phyloP scores from a whole-genome alignment of 2,888 invertebrate genomes.

The Scaptomyza caliginosa region DNA sequence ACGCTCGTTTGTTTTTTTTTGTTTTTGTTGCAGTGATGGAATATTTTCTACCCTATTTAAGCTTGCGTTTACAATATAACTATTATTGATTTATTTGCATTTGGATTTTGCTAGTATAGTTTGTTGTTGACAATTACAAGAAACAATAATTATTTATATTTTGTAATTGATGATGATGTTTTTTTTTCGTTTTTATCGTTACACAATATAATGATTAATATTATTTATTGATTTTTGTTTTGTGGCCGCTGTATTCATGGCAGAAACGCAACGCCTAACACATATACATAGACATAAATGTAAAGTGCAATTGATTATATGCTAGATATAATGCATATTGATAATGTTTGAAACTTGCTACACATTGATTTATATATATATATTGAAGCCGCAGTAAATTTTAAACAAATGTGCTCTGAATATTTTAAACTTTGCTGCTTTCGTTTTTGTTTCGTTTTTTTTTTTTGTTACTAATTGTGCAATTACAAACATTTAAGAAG shows the following conservation, averaged over 20 bases:
- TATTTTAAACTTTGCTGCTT: conserved; percentile 42
- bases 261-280: conserved; percentile 77
- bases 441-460: conserved; percentile 18
- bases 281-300: conserved; percentile 79
- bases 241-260: conserved; percentile 70
- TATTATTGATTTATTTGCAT: conserved; percentile 13
- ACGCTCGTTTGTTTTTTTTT: conserved; percentile 12
- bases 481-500: conserved; percentile 59
- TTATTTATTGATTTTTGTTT: conserved; percentile 15
- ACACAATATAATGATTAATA: not conserved
- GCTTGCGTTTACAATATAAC: conserved; percentile 27
- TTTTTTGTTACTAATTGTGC: conserved; percentile 49
- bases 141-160: conserved; percentile 16
- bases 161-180: conserved; percentile 67
- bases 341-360: conserved; percentile 69
- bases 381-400: conserved; percentile 69
- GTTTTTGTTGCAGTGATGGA: conserved; percentile 31
- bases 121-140: conserved; percentile 26
- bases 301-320: conserved; percentile 61
- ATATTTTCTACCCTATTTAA: conserved; percentile 40
- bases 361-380: conserved; percentile 75
- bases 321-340: conserved; percentile 33
- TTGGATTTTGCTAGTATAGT: conserved; percentile 12
- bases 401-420: conserved; percentile 76
- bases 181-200: conserved; percentile 32